A percentile compares a stretch with the other conserved stretches of the same genome.
Conservation (phyloP, 64 coral and sea anemone genomes). For the Actinia equina region DNA sequence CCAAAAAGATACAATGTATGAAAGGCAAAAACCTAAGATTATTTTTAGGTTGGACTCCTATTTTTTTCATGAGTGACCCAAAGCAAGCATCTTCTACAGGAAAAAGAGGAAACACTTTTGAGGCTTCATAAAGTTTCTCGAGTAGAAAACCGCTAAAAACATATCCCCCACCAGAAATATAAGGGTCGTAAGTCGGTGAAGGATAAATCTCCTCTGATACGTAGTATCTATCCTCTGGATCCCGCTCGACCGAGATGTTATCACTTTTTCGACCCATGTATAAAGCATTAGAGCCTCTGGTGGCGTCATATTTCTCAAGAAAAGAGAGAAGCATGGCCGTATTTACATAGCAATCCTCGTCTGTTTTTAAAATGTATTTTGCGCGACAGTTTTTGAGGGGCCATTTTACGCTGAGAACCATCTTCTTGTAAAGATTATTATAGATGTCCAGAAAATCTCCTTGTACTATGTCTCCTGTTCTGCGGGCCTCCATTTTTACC, state of each 20-base stretch:
- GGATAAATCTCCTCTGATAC: slow-evolving; percentile 37
- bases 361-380: slow-evolving; percentile 58
- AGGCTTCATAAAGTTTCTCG: slow-evolving; percentile 26
- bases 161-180: slow-evolving; percentile 58
- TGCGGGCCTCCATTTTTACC: slow-evolving; percentile 26
- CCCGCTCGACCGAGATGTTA: slow-evolving; percentile 6
- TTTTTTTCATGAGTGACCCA: slow-evolving; percentile 36
- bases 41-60: slow-evolving; percentile 29
- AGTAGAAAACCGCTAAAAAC: slow-evolving; percentile 50
- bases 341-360: slow-evolving; percentile 73
- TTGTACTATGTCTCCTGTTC: slow-evolving; percentile 32
- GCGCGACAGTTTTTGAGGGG: slow-evolving; percentile 42
- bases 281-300: slow-evolving; percentile 33
- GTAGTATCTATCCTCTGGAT: slow-evolving; percentile 24
- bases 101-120: slow-evolving; percentile 27
- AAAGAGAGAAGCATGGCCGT: slow-evolving; percentile 24
- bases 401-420: slow-evolving; percentile 50
- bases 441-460: slow-evolving; percentile 50
- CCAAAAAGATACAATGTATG: background rate
- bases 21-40: slow-evolving; percentile 49
- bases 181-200: background rate
- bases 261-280: slow-evolving; percentile 30
- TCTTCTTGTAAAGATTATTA: slow-evolving; percentile 56
- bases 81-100: slow-evolving; percentile 52
- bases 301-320: slow-evolving; percentile 30